Base-by-base conservation (phyloP, 2,888 invertebrate genomes). In the Macaria liturata region DNA sequence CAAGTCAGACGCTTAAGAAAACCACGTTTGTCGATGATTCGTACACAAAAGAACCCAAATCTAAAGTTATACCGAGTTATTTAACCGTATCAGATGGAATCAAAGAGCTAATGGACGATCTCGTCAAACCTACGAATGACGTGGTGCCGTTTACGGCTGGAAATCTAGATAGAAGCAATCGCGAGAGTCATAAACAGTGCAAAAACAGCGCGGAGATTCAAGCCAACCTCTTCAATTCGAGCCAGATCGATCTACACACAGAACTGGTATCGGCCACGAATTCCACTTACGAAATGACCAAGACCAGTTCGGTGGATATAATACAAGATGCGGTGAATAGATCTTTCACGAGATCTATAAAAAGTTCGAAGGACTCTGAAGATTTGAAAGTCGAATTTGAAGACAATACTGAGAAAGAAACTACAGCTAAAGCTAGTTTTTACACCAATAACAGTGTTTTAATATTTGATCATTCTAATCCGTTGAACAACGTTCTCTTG, bases 61-160 rank as follows among this genome's bases (percentile, higher is more conserved):
- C 62, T 0, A 83, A 80, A 64, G 89, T 88, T 0, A 91, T 91
- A 39, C 91, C 91, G 0, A 66, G 74, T 0, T 87, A 79, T 54
- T 65, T 85, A 47, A 80, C 84, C 5, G 80, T 86, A 0, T 74
- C 84, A 0, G 83, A 88, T 7, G 81, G 76, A 1, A 68, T 91
- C 0, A 91, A 91, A 53, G 77, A 80, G 1, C 67, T 91, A 1
- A 88, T 91, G 88, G 65, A 71, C 2, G 91, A 91, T 66, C 68
- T 91, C 31, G 83, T 87, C 0, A 90, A 91, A 56, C 91, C 91
- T 0, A 74, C 76, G 49, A 70, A 75, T 0, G 88, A 89, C 32
- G 64, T 66, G 0, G 5, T 78, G 37, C 84, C 85, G 0, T 83
- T 78, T 37, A 75, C 75, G 0, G 46, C 58, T 0, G n/a, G n/a